Evolutionary conservation across 1,140 invertebrate species (phyloP).

Genomic region (Dryas iulia): DNA sequence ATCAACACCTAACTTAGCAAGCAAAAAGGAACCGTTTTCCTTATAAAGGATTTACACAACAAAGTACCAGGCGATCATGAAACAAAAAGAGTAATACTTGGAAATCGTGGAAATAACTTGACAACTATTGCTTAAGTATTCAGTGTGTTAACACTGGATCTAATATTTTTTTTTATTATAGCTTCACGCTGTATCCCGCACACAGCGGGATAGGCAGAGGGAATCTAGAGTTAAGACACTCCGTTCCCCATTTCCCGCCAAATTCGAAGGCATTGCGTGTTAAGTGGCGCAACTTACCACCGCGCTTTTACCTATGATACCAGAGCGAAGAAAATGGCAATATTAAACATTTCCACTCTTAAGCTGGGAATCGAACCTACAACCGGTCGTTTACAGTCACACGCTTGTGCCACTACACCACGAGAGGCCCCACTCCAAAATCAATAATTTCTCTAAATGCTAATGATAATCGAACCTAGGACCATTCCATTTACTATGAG

Average conservation of each 20-base stretch:
- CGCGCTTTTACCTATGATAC: too few species aligned
- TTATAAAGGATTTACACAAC: conserved; percentile 43
- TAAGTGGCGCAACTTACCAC: too few species aligned
- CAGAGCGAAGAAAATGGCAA: background rate
- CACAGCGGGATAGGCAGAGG: background rate
- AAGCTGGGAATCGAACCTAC: too few species aligned
- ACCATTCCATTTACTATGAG: background rate
- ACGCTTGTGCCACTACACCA: too few species aligned
- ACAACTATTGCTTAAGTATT: conserved; percentile 29
- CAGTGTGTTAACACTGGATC: conserved; percentile 30
- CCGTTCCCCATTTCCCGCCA: too few species aligned
- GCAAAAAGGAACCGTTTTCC: conserved; percentile 40
- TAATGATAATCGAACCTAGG: background rate
- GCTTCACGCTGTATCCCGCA: background rate
- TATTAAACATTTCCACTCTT: too few species aligned
- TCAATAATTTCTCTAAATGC: background rate
- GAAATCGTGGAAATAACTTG: conserved; percentile 61
- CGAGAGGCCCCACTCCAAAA: too few species aligned
- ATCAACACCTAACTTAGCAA: conserved; percentile 6
- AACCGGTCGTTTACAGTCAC: too few species aligned
- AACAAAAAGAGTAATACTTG: conserved; percentile 60
- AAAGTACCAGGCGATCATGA: conserved; percentile 52
- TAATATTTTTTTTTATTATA: background rate
- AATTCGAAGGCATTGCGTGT: too few species aligned
- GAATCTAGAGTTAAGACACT: background rate